Base-by-base conservation (phyloP, 92 coral and sea anemone genomes). In the Parazoanthus atlanticus region DNA sequence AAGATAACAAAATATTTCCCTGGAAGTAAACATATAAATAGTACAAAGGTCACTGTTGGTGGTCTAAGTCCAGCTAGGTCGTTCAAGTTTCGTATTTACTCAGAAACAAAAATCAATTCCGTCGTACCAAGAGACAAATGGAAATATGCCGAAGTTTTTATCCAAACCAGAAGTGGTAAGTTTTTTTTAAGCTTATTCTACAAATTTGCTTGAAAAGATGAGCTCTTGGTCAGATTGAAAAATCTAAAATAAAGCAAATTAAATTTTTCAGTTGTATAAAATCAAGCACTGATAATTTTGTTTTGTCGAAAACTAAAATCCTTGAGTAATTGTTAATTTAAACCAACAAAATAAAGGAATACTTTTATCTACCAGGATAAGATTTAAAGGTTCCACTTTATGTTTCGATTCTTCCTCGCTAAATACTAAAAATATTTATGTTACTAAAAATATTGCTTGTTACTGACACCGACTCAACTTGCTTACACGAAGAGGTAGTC, bases 81-180 rank as follows among this genome's bases (percentile, higher is more conserved):
- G 76, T 64, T 82, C 86, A 82, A 82, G 86, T 82, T 82, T 82
- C 86, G 76, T 38, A 82, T 82, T 82, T 82, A 82, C 74, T n/a
- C 86, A 6, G 56, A 36, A 82, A 82, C n/a, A 13, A 82, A 82
- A 82, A 49, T 81, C 28, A 30, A 81, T 56, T 81, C 85, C 40
- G 74, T 61, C 23, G 85, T 69, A 30, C 85, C 85, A 67, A 65
- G 32, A 81, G 86, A 82, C 31, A 82, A 82, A 65, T 82, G 86
- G 86, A 82, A 65, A 66, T 82, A 82, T 64, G 58, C 76, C 2
- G 86, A 82, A 82, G 86, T 82, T 38, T 82, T 82, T 82, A 38
- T 82, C 75, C 66, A 66, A 26, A 82, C 86, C 19, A 41, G 28
- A 26, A 66, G 26, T 82, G 86, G 86, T 82, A 82, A 82, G 86